Conservation (phyloP, 2,113 vertebrate genomes). For the Syngnathus typhle region DNA sequence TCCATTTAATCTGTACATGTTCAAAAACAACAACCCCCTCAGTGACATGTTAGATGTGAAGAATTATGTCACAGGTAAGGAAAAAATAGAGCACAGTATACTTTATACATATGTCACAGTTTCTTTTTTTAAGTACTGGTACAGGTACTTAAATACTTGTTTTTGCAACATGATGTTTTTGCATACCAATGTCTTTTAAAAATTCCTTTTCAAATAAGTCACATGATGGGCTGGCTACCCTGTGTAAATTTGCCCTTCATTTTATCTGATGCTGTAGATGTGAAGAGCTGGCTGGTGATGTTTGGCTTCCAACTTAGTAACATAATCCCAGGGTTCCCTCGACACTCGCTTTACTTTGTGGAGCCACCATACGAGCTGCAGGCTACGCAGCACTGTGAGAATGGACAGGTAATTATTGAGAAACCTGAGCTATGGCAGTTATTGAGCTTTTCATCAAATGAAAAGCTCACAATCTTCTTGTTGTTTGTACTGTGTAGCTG, state of each 20-base stretch:
- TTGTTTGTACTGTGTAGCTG: slow-evolving; percentile 66
- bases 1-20: slow-evolving; percentile 97
- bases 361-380: slow-evolving; percentile 90
- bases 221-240: slow-evolving; percentile 9
- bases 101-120: neutral
- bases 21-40: slow-evolving; percentile 98
- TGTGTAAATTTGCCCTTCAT: slow-evolving; percentile 31
- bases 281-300: slow-evolving; percentile 99
- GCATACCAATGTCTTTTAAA: slow-evolving; percentile 8
- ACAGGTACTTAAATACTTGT: neutral
- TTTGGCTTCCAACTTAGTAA: slow-evolving; percentile 99
- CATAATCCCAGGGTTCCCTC: slow-evolving; percentile 96
- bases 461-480: neutral
- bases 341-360: slow-evolving; percentile 94
- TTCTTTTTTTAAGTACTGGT: neutral
- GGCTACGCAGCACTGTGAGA: slow-evolving; percentile 92
- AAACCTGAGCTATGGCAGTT: neutral
- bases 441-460: neutral
- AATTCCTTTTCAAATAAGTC: neutral
- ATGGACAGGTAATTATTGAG: slow-evolving; percentile 69
- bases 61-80: slow-evolving; percentile 94
- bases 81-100: neutral
- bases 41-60: slow-evolving; percentile 94
- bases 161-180: neutral
- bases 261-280: slow-evolving; percentile 74